Base-by-base conservation (phyloP, 2,113 vertebrate genomes). In the Nanorana parkeri region DNA sequence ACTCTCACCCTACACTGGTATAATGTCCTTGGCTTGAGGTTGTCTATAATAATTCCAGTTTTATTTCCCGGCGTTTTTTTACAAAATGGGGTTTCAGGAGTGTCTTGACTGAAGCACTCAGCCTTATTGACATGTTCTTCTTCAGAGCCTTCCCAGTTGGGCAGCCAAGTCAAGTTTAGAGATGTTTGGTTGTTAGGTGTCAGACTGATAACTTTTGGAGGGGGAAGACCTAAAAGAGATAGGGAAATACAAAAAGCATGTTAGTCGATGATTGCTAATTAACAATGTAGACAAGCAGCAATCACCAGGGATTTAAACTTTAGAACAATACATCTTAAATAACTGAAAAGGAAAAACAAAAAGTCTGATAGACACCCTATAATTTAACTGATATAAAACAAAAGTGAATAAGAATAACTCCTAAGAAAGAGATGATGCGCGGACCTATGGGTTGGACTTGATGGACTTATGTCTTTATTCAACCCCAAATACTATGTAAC, bases 121-220 rank as follows among this genome's bases (percentile, higher is more conserved):
- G 95, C 90, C 88, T 95, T 90, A 64, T 95, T 92, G 26, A 78
- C 88, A 86, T 93, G 89, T 17, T 94, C 91, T 78, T 95, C 94
- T 65, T 94, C 92, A 19, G 89, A 84, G 77, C 66, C 87, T 65
- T 88, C 84, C 21, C 29, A 73, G 52, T 84, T 87, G 85, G 92
- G 90, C 68, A 95, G 90, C 96, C 96, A 96, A 23, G 93, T 94
- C 85, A 96, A 89, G 77, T 86, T 89, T 72, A 96, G 87, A 5
- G 93, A 88, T 51, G 93, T 94, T 85, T 89, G 91, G 81, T 87
- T 95, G 87, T 92, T 89, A 6, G 96, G 92, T 47, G 92, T 88
- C 72, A 96, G 91, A 47, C 80, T 92, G 66, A 96, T 89, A 68
- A 91, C 93, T 86, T 87, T 88, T 74, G 94, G 94, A 86, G 94